Evolutionary conservation across 2,113 vertebrate species (phyloP).

Genomic region (Eidolon helvum): DNA sequence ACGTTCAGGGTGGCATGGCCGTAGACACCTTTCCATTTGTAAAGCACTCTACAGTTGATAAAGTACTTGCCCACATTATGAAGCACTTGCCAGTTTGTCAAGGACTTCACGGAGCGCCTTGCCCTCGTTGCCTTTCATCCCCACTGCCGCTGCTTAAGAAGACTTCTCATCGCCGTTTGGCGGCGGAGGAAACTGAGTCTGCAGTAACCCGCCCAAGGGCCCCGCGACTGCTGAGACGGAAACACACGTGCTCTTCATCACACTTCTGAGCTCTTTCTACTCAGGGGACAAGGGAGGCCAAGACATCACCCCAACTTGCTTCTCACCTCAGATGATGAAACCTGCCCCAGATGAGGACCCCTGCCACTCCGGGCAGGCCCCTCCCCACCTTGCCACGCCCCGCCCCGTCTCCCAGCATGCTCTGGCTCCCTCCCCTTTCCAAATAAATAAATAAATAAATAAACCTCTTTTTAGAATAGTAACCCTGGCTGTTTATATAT

Average conservation of each 20-base stretch:
- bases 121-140: background rate
- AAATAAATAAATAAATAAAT: too few species aligned
- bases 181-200: background rate
- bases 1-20: too few species aligned
- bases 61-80: background rate
- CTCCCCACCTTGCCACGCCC: accelerated
- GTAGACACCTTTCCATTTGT: too few species aligned
- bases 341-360: too few species aligned
- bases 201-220: accelerated
- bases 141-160: background rate
- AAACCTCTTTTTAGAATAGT: background rate
- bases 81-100: background rate
- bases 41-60: background rate
- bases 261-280: accelerated
- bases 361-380: too few species aligned
- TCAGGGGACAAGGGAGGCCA: accelerated
- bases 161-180: background rate
- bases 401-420: background rate
- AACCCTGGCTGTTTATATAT: accelerated
- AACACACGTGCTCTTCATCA: accelerated
- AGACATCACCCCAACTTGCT: accelerated
- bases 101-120: background rate
- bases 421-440: too few species aligned
- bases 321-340: background rate
- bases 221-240: background rate